Conservation (phyloP, 2,113 vertebrate species). For the Falcunculus frontatus region DNA sequence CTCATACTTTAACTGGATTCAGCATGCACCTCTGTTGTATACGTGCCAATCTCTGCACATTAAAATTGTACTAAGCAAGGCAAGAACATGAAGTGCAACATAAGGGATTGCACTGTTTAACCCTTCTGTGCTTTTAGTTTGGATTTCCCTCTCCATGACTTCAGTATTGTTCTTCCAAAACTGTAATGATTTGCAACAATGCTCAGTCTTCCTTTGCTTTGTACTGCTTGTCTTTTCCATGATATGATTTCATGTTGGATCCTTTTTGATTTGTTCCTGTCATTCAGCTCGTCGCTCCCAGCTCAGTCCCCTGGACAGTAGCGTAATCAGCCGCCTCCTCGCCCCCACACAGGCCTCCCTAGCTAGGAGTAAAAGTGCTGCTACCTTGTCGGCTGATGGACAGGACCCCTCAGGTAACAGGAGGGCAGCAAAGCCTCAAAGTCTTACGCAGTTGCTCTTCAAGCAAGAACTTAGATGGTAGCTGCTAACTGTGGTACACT, state of each 20-base stretch:
- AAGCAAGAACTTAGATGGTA: not conserved
- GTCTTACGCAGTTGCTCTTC: not conserved
- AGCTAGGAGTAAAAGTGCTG: conserved; percentile 92
- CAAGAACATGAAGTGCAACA: not conserved
- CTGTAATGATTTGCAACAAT: not conserved
- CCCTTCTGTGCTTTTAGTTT: not conserved
- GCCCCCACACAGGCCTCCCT: conserved; percentile 89
- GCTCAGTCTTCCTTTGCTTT: conserved; percentile 19
- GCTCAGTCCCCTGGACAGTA: conserved; percentile 80
- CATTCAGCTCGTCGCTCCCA: conserved; percentile 79
- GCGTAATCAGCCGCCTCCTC: conserved; percentile 86
- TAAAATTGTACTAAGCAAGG: not conserved
- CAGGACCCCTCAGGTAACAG: conserved; percentile 86
- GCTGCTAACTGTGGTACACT: not conserved
- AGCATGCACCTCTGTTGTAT: not conserved
- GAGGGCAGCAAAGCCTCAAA: conserved; percentile 11
- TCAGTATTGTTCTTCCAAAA: not conserved
- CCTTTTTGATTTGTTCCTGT: conserved; percentile 71
- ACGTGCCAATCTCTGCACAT: not conserved
- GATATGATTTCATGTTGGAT: conserved; percentile 53
- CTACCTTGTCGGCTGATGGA: conserved; percentile 82
- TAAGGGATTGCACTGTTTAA: not conserved
- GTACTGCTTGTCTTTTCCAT: conserved; percentile 40
- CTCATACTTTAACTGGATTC: not conserved
- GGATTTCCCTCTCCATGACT: not conserved